These are phyloP conservation scores for Aphelenchoides fujianensis DNA, from an alignment of 1,140 invertebrate genomes.

Conservation along the genomic window DNA sequence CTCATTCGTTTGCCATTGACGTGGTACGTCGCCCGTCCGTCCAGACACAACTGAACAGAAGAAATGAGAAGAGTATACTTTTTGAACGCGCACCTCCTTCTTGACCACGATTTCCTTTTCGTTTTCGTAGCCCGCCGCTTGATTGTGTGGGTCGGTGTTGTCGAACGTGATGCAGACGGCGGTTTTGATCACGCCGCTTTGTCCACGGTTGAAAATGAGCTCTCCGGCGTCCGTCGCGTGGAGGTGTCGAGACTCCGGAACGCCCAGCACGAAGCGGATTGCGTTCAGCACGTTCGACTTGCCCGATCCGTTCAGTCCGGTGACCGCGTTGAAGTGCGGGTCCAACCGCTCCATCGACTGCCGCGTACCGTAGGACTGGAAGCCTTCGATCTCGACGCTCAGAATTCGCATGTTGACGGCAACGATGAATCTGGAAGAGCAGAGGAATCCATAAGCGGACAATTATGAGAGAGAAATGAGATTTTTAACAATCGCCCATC, in stretches of 20 bases:
- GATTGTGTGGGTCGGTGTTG: constrained; percentile 75
- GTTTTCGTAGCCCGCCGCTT: constrained; percentile 86
- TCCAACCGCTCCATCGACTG: constrained; percentile 89
- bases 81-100: constrained; percentile 73
- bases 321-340: constrained; percentile 92
- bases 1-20: constrained; percentile 88
- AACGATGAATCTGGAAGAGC: no score
- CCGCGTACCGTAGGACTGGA: constrained; percentile 91
- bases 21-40: constrained; percentile 79
- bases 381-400: constrained; percentile 89
- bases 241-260: constrained; percentile 63
- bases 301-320: constrained; percentile 92
- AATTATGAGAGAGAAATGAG: no score
- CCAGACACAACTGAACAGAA: constrained; percentile 67
- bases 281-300: constrained; percentile 97
- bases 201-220: constrained; percentile 93
- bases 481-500: no score
- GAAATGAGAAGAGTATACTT: not conserved
- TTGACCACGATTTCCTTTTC: constrained; percentile 88
- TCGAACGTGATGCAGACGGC: constrained; percentile 94
- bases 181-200: constrained; percentile 90
- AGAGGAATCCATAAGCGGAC: no score
- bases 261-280: constrained; percentile 94
- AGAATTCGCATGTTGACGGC: constrained; percentile 99
- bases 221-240: constrained; percentile 9